Evolutionary conservation across 2,113 vertebrate species (phyloP).

Genomic region (Gadus chalcogrammus): DNA sequence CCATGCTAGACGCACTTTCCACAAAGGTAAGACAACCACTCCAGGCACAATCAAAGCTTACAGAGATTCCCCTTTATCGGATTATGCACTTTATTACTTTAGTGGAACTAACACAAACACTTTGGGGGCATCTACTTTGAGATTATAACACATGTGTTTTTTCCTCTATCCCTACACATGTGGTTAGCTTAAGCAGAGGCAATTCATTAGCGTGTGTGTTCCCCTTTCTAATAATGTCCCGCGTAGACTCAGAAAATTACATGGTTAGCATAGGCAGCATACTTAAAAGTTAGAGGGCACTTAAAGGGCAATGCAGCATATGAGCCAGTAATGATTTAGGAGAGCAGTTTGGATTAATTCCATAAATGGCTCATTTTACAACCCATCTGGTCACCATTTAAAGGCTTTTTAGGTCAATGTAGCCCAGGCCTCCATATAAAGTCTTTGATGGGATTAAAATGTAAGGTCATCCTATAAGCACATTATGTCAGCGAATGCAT

Average conservation of each 20-base stretch:
- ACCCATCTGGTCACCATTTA: constrained; percentile 57
- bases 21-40: constrained; percentile 68
- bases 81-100: constrained; percentile 67
- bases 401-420: constrained; percentile 46
- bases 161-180: constrained; percentile 10
- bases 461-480: constrained; percentile 43
- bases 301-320: constrained; percentile 44
- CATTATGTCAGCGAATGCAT: constrained; percentile 40
- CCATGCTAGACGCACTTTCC: constrained; percentile 63
- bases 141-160: constrained; percentile 38
- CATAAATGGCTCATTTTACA: constrained; percentile 59
- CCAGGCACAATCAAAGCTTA: constrained; percentile 60
- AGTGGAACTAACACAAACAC: constrained; percentile 61
- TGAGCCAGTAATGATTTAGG: constrained; percentile 57
- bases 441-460: constrained; percentile 48
- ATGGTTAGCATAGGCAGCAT: constrained; percentile 24
- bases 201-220: constrained; percentile 46
- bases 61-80: constrained; percentile 59
- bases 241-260: constrained; percentile 19
- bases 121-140: constrained; percentile 54
- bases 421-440: constrained; percentile 17
- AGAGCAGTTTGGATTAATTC: constrained; percentile 59
- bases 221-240: constrained; percentile 31
- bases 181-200: constrained; percentile 31
- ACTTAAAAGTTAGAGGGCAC: constrained; percentile 50